phyloP scores from a whole-genome alignment of 2,113 vertebrate species.

The Nycticebus coucang region DNA sequence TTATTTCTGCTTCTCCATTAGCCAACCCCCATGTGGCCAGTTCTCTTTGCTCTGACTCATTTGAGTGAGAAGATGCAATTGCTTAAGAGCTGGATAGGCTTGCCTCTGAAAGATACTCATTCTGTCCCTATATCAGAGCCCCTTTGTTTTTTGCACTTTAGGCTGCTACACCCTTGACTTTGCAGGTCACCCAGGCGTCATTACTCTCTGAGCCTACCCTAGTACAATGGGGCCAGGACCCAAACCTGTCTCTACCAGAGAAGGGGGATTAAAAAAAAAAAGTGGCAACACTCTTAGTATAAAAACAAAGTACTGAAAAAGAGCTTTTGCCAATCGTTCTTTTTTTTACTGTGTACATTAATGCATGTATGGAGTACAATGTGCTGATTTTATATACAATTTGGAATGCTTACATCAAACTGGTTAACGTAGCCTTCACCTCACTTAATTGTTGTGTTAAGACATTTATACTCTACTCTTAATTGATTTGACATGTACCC shows the following conservation, averaged over 20 bases:
- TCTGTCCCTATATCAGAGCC: not conserved
- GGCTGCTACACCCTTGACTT: not conserved
- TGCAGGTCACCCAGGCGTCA: not conserved
- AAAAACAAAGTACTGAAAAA: not conserved
- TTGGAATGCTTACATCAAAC: no score
- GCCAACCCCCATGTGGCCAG: not conserved
- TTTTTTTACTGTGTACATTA: not conserved
- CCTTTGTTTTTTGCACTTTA: not conserved
- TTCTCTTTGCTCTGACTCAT: not conserved
- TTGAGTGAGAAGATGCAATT: not conserved
- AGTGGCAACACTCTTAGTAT: not conserved
- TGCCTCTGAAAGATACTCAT: not conserved
- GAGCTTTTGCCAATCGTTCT: slow-evolving; percentile 6
- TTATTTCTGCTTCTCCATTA: not conserved
- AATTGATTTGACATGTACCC: no score
- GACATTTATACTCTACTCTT: no score
- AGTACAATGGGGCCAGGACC: not conserved
- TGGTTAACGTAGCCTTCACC: no score
- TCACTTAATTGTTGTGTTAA: no score
- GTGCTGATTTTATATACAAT: no score
- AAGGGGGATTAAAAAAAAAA: not conserved
- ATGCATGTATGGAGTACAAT: no score
- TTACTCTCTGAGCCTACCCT: not conserved
- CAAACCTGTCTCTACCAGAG: not conserved
- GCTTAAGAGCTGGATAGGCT: not conserved